phyloP scores from a whole-genome alignment of 1,140 invertebrate genomes.

The Magallana gigas region DNA sequence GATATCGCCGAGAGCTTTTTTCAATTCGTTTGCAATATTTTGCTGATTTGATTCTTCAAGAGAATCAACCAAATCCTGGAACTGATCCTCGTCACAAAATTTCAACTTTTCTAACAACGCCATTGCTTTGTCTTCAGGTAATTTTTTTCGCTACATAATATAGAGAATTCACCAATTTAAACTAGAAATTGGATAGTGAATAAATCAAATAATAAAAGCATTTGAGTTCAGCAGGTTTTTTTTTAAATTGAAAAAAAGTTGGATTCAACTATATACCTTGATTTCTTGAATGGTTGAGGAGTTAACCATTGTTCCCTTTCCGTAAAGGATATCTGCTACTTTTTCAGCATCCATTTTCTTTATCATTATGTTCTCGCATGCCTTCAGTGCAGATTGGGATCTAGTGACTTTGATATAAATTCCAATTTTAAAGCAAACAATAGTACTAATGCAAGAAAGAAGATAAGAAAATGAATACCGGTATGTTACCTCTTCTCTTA shows the following conservation, averaged over 20 bases:
- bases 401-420: background rate
- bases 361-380: conserved; percentile 1
- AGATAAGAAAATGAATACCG: background rate
- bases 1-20: background rate
- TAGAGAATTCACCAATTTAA: background rate
- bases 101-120: background rate
- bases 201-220: background rate
- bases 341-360: conserved; percentile 14
- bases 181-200: background rate
- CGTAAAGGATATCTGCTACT: background rate
- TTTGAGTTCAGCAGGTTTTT: no score
- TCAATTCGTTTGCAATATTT: background rate
- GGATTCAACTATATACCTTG: background rate
- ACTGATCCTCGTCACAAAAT: background rate
- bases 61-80: background rate
- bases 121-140: background rate
- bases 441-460: background rate
- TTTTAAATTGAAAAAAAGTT: no score
- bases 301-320: background rate
- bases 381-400: background rate
- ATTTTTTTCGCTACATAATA: background rate
- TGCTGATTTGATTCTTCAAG: conserved; percentile 10
- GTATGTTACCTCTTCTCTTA: background rate
- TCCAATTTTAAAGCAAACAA: no score
- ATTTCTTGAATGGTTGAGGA: background rate